Evolutionary conservation across 2,888 invertebrate genomes (phyloP).

Genomic region (Pocota personata): DNA sequence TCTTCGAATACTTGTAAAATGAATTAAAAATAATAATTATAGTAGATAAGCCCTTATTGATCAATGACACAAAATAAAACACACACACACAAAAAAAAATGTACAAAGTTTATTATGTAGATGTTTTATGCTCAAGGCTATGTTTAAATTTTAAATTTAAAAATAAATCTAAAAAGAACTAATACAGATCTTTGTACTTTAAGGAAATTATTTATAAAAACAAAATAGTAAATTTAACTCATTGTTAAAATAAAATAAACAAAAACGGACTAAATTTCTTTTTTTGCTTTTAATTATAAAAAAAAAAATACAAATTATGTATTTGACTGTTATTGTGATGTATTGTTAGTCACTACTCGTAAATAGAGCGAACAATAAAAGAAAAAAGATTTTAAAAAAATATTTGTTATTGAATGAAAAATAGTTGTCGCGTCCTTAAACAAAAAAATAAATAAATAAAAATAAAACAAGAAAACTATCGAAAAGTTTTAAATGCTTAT

Average conservation of each 20-base stretch:
- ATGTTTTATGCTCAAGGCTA: conserved; percentile 43
- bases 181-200: conserved; percentile 6
- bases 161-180: background rate
- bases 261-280: background rate
- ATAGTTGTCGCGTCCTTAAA: conserved; percentile 38
- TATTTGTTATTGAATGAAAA: conserved; percentile 2
- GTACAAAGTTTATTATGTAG: conserved; percentile 61
- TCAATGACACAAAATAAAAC: background rate
- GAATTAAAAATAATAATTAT: conserved; percentile 1
- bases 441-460: background rate
- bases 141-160: conserved; percentile 23
- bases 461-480: background rate
- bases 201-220: background rate
- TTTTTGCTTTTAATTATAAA: background rate
- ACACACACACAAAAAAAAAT: conserved; percentile 36
- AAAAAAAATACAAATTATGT: conserved; percentile 2
- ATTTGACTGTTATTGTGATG: conserved; percentile 54
- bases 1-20: conserved; percentile 87
- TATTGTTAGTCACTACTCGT: conserved; percentile 47
- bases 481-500: conserved; percentile 12
- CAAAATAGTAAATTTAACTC: conserved; percentile 31
- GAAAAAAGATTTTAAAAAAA: background rate
- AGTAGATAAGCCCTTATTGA: background rate
- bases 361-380: background rate
- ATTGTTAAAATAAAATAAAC: conserved; percentile 20